Conservation (phyloP, 1,140 invertebrate genomes). For the Drosophila biarmipes region DNA sequence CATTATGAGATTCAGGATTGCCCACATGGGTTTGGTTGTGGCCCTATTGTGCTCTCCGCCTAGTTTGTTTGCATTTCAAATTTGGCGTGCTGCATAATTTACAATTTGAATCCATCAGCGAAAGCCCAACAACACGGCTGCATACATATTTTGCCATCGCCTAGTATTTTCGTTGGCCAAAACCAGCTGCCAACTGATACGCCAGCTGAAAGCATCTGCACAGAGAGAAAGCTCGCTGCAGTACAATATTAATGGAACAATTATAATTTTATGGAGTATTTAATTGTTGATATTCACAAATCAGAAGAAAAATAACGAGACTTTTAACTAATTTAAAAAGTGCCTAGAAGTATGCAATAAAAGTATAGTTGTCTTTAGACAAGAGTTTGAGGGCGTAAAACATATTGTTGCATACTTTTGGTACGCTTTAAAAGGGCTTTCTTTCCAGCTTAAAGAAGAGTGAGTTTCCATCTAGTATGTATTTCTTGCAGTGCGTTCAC, state of each 20-base stretch:
- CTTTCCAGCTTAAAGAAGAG: too few relatives aligned
- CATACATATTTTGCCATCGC: constrained; percentile 25
- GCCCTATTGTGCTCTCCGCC: constrained; percentile 19
- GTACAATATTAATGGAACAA: too few relatives aligned
- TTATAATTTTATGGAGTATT: not conserved
- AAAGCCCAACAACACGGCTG: not conserved
- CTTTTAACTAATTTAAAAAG: too few relatives aligned
- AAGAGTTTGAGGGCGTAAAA: too few relatives aligned
- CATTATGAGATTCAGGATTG: constrained; percentile 39
- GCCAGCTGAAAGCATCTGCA: constrained; percentile 29
- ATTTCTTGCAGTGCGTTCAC: constrained; percentile 7
- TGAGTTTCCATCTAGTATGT: not conserved
- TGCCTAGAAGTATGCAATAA: too few relatives aligned
- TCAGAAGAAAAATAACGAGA: too few relatives aligned
- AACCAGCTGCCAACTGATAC: constrained; percentile 10
- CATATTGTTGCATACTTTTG: too few relatives aligned
- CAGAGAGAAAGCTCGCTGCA: not conserved
- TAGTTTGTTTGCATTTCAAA: constrained; percentile 77
- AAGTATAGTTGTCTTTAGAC: too few relatives aligned
- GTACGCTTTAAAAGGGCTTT: too few relatives aligned
- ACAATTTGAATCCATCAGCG: constrained; percentile 39
- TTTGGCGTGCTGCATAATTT: constrained; percentile 71
- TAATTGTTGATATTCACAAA: too few relatives aligned
- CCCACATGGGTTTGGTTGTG: constrained; percentile 17
- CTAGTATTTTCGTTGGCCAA: constrained; percentile 39